Evolutionary conservation across 1,140 invertebrate genomes (phyloP).

Genomic region (Apocrypta bakeri): DNA sequence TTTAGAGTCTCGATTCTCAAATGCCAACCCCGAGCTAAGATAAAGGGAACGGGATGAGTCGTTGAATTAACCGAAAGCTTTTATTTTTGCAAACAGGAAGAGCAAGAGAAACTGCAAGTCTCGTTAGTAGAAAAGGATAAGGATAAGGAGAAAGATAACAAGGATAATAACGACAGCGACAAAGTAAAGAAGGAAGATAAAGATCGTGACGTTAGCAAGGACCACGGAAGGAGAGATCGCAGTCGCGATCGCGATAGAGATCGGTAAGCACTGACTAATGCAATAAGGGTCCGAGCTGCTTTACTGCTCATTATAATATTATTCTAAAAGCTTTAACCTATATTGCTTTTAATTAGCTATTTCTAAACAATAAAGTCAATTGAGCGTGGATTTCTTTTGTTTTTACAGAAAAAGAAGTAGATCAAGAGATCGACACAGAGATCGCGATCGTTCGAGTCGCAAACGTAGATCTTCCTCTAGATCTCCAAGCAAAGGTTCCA

Average conservation of each 20-base stretch:
- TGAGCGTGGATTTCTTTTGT: neutral
- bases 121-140: conserved; percentile 75
- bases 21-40: neutral
- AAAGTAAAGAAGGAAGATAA: conserved; percentile 73
- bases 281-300: neutral
- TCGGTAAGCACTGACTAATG: conserved; percentile 61
- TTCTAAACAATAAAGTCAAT: neutral
- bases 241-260: conserved; percentile 73
- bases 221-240: conserved; percentile 66
- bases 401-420: conserved; percentile 72
- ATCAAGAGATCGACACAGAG: conserved; percentile 73
- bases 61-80: neutral
- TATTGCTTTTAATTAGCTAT: neutral
- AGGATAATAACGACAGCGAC: conserved; percentile 71
- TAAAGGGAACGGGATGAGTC: no score
- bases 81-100: conserved; percentile 75
- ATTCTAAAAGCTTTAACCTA: neutral
- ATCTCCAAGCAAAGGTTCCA: conserved; percentile 68
- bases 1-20: neutral
- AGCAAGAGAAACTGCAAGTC: conserved; percentile 82
- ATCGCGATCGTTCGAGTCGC: conserved; percentile 72
- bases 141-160: conserved; percentile 73
- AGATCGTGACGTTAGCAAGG: conserved; percentile 68
- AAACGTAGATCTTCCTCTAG: conserved; percentile 68
- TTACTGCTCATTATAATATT: neutral